Base-by-base conservation (phyloP, 2,113 vertebrate species). In the Himantopus leucocephalus region DNA sequence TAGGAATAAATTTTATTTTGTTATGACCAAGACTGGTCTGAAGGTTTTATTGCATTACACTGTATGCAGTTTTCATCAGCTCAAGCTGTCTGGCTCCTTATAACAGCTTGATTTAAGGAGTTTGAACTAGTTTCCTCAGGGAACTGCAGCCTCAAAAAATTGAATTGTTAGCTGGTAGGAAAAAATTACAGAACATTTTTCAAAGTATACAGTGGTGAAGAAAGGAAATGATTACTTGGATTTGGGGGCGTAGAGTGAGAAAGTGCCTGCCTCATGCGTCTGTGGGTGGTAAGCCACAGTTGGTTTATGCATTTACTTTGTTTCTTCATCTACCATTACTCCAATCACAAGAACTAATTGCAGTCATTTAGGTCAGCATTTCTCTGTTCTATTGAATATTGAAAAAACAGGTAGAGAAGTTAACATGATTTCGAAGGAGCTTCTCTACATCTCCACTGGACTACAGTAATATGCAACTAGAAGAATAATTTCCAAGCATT, bases 201-300 rank as follows among this genome's bases (percentile, higher is more conserved):
- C 81, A 81, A 92, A 96, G 86, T 82, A 74, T 81, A 93, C 73
- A 85, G 85, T 73, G 91, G 70, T 88, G 91, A 94, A 97, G 88
- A 97, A 96, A 95, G 92, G 91, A 96, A 95, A 96, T 83, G 50
- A 95, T 97, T 97, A 88, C 82, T 91, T 92, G 74, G 79, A 91
- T 75, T 48, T 90, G 81, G 84, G 68, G 90, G 91, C 7, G 8
- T 94, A 89, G 85, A 89, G 88, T 71, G 76, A 92, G 84, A 90
- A 94, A 94, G 81, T 88, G 77, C 75, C 84, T 92, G 95, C 88
- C 56, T 88, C 47, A 30, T 41, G 80, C 3, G 4, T 92, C 91
- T 84, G 96, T 94, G 93, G 93, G 96, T 94, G 88, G 93, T 92
- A 90, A 93, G 58, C 59, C 47, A 67, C 56, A 67, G 92, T 47